Percentiles rank a stretch among this genome's conserved stretches.
phyloP scores from a whole-genome alignment of 2,113 vertebrate species.

The Marmota monax region DNA sequence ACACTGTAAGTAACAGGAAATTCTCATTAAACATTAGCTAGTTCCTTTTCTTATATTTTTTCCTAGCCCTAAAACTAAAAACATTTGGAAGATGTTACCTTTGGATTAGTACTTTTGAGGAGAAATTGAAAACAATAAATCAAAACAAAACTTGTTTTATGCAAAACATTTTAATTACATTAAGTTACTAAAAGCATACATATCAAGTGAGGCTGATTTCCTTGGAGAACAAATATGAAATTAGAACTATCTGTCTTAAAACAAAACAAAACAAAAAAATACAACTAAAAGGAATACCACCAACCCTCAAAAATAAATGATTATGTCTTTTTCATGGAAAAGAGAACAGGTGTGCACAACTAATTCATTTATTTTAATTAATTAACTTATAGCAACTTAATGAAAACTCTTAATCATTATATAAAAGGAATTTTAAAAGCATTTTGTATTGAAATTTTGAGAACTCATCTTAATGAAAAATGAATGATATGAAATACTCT shows the following conservation, averaged over 20 bases:
- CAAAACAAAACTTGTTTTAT: background rate
- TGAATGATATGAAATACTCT: slow-evolving; percentile 67
- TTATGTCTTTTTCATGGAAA: slow-evolving; percentile 64
- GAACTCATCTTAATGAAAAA: slow-evolving; percentile 70
- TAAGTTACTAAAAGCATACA: background rate
- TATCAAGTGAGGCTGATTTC: background rate
- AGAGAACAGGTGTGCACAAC: background rate
- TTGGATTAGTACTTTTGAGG: background rate
- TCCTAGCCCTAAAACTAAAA: background rate
- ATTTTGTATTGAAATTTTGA: slow-evolving; percentile 73
- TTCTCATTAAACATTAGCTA: slow-evolving; percentile 24
- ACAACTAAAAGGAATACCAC: slow-evolving; percentile 35
- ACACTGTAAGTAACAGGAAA: background rate
- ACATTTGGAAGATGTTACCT: background rate
- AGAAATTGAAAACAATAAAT: slow-evolving; percentile 30
- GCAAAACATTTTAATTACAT: background rate
- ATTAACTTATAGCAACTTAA: slow-evolving; percentile 67
- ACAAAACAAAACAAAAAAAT: slow-evolving; percentile 47
- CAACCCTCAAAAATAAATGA: background rate
- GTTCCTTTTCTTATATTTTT: background rate
- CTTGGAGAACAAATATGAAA: slow-evolving; percentile 66
- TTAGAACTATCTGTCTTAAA: background rate
- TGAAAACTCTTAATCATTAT: slow-evolving; percentile 72
- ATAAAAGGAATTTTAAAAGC: slow-evolving; percentile 57
- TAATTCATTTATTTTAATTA: slow-evolving; percentile 52